A percentile compares a stretch with the other conserved stretches of the same genome.
These are phyloP conservation scores for Lymantria monacha DNA, from an alignment of 2,888 invertebrate species.

Conservation along the genomic window DNA sequence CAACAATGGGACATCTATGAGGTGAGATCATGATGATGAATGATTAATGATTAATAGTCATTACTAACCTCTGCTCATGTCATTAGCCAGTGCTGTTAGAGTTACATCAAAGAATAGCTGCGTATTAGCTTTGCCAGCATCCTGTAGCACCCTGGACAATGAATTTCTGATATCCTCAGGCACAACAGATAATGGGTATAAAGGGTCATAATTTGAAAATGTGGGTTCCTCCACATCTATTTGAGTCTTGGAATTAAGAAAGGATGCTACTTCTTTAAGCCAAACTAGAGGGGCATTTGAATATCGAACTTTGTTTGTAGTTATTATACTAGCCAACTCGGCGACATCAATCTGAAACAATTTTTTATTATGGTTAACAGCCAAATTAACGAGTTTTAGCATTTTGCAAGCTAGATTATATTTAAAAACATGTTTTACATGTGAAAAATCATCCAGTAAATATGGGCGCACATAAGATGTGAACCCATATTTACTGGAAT, in stretches of 20 bases:
- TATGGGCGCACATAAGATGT: too few relatives aligned
- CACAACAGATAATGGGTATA: constrained; percentile 81
- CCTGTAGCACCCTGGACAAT: constrained; percentile 77
- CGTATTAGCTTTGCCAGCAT: constrained; percentile 83
- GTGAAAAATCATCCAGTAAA: too few relatives aligned
- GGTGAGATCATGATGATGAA: too few relatives aligned
- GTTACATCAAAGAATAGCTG: constrained; percentile 88
- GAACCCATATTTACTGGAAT: too few relatives aligned
- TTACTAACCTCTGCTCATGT: constrained; percentile 85
- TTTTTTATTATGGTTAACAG: neutral
- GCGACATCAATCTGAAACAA: constrained; percentile 82
- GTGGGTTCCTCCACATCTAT: constrained; percentile 85
- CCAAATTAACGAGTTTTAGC: too few relatives aligned
- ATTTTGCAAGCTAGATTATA: too few relatives aligned
- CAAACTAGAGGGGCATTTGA: constrained; percentile 86
- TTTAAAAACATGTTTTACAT: too few relatives aligned
- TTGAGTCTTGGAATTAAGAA: constrained; percentile 83
- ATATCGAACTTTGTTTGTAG: constrained; percentile 84
- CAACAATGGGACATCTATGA: too few relatives aligned
- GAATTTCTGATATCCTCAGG: constrained; percentile 66
- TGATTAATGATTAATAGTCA: too few relatives aligned
- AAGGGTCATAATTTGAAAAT: constrained; percentile 78
- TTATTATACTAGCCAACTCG: constrained; percentile 75
- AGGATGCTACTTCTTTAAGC: constrained; percentile 86
- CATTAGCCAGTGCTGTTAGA: constrained; percentile 86